Base-by-base conservation (phyloP, 2,888 invertebrate genomes). In the Sphaeridia pumilis region DNA sequence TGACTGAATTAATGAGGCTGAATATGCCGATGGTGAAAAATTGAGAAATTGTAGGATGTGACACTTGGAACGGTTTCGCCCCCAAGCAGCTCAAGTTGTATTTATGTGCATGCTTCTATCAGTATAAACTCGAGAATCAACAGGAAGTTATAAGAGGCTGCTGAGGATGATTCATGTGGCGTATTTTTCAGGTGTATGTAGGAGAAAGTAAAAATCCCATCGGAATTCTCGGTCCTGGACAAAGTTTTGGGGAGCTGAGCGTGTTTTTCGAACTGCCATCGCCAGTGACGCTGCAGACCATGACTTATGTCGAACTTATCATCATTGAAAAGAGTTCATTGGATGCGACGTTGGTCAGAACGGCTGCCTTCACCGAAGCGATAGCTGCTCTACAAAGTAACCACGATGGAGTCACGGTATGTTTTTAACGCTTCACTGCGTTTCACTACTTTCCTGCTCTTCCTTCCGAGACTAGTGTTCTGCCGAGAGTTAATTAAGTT, bases 211-310 rank as follows among this genome's bases (percentile, higher is more conserved):
- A 24, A 10, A 48, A 27, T 7, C 25, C 27, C 1, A 22, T 48
- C 7, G 47, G 38, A 3, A 20, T 44, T 2, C 28, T 55, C 1
- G 21, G 38, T 1, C 27, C 55, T 14, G 55, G 55, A 12, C 46
- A 48, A 20, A 56, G 58, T 41, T 58, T 58, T 48, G 58, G 58
- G 25, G 55, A 55, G n/a, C 14, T 55, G 10, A 47, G 54, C 20
- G 45, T 57, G 47, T 21, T 54, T 24, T 54, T 51, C 43, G 54
- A 47, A 7, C 25, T 42, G 3, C 56, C 47, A 27, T 50, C 58
- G 1, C 43, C 17, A 41, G 43, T 58, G 17, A 43, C 49, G 2
- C 21, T 55, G 7, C 49, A 38, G 5, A 49, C 50, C 14, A 20
- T 53, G 24, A 56, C 58, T 2, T 56, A 56, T 43, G 22, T 54